Conservation (phyloP, 1,140 invertebrate genomes). For the Sitobion miscanthi region DNA sequence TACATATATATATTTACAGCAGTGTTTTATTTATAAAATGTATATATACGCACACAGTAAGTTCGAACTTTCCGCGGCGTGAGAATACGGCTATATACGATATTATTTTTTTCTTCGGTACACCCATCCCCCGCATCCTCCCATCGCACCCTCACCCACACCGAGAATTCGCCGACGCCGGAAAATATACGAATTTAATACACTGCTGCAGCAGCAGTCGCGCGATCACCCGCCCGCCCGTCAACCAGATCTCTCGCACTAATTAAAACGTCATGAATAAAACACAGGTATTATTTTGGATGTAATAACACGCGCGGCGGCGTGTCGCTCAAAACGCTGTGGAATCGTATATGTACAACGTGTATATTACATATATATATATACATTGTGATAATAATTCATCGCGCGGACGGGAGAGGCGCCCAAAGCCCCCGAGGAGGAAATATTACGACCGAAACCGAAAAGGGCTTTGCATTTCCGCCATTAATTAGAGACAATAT, state of each 20-base stretch:
- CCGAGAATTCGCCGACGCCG: background rate
- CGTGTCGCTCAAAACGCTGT: slow-evolving; percentile 31
- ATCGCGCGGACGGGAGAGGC: slow-evolving; percentile 11
- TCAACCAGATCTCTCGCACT: background rate
- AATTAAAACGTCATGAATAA: slow-evolving; percentile 56
- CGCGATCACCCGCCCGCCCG: background rate
- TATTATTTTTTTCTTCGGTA: slow-evolving; percentile 8
- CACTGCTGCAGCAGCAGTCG: too few species aligned
- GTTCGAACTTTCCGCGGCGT: slow-evolving; percentile 35
- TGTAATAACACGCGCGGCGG: slow-evolving; percentile 47
- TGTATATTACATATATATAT: background rate
- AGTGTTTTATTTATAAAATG: background rate
- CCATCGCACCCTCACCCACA: background rate
- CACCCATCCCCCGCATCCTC: too few species aligned
- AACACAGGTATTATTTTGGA: slow-evolving; percentile 54
- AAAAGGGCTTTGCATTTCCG: slow-evolving; percentile 52
- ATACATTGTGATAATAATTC: slow-evolving; percentile 27
- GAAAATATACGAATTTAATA: background rate
- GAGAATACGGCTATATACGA: background rate
- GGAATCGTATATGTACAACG: background rate
- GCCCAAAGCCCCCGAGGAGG: slow-evolving; percentile 40
- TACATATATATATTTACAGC: background rate
- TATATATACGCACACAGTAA: background rate
- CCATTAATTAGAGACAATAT: slow-evolving; percentile 57
- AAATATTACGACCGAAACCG: slow-evolving; percentile 52